These are phyloP conservation scores for Drosophila erecta DNA, from an alignment of 1,140 invertebrate genomes.

Conservation along the genomic window DNA sequence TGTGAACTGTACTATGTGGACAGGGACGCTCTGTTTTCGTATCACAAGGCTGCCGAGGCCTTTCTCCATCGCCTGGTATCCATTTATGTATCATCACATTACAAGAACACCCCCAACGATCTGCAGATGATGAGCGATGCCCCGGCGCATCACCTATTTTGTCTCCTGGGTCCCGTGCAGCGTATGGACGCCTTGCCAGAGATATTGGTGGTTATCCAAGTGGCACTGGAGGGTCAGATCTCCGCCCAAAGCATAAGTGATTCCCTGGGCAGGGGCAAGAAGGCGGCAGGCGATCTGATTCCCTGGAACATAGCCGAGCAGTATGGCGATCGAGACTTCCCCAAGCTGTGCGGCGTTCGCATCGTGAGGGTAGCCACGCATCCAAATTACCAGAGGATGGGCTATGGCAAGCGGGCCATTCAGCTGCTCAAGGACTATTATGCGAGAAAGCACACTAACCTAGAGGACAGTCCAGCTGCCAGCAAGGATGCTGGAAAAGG, in stretches of 20 bases:
- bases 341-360: constrained; percentile 94
- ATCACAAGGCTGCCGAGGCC: constrained; percentile 97
- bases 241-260: constrained; percentile 91
- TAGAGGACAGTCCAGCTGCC: constrained; percentile 14
- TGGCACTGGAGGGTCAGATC: constrained; percentile 98
- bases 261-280: constrained; percentile 92
- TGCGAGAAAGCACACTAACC: constrained; percentile 87
- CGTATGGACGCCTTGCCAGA: constrained; percentile 92
- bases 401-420: constrained; percentile 95
- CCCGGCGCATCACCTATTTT: constrained; percentile 98
- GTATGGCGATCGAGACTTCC: constrained; percentile 97
- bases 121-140: constrained; percentile 99
- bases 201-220: constrained; percentile 95
- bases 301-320: constrained; percentile 99
- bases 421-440: constrained; percentile 95
- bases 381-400: constrained; percentile 99
- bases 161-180: constrained; percentile 93
- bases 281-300: constrained; percentile 97
- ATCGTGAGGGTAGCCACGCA: constrained; percentile 99
- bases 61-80: constrained; percentile 97
- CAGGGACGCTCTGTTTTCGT: constrained; percentile 98
- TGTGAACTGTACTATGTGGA: constrained; percentile 97
- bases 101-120: constrained; percentile 99
- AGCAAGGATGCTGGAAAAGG: not conserved
- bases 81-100: constrained; percentile 98